Evolutionary conservation across 2,797 vertebrate genomes (phyloP).

Genomic region (Atherinosoma microstoma): DNA sequence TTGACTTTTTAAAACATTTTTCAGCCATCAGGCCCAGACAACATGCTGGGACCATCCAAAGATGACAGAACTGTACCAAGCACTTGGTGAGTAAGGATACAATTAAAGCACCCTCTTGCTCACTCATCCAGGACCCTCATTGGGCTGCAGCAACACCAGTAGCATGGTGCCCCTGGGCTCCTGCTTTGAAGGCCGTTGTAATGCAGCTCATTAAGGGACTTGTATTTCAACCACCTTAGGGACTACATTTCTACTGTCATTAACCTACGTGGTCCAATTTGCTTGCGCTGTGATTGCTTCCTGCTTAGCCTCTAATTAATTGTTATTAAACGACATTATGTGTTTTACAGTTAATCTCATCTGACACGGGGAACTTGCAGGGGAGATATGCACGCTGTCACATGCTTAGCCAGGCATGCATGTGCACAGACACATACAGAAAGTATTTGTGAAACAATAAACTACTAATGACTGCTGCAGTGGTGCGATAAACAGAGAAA

Average conservation of each 20-base stretch:
- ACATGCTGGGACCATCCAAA: conserved; percentile 99
- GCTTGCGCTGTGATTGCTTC: conserved; percentile 69
- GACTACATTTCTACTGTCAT: conserved; percentile 62
- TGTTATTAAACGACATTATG: conserved; percentile 74
- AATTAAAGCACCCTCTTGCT: conserved; percentile 49
- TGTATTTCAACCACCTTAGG: conserved; percentile 61
- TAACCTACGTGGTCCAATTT: conserved; percentile 71
- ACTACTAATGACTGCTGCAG: conserved; percentile 56
- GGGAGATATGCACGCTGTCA: conserved; percentile 20
- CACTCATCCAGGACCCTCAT: conserved; percentile 28
- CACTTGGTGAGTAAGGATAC: conserved; percentile 88
- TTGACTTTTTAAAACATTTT: not conserved
- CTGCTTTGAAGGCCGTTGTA: conserved; percentile 56
- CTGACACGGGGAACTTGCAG: conserved; percentile 54
- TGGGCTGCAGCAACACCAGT: conserved; percentile 32
- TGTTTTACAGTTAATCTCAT: conserved; percentile 72
- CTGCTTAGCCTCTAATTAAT: conserved; percentile 77
- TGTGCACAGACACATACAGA: conserved; percentile 12
- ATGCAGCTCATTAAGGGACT: conserved; percentile 69
- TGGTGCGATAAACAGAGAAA: conserved; percentile 41
- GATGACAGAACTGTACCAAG: conserved; percentile 98
- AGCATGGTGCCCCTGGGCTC: conserved; percentile 2
- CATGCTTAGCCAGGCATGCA: conserved; percentile 26
- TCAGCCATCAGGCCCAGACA: conserved; percentile 96
- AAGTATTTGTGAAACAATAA: conserved; percentile 32